Evolutionary conservation across 1,140 invertebrate species (phyloP).

Genomic region (Scaptomyza graminum): DNA sequence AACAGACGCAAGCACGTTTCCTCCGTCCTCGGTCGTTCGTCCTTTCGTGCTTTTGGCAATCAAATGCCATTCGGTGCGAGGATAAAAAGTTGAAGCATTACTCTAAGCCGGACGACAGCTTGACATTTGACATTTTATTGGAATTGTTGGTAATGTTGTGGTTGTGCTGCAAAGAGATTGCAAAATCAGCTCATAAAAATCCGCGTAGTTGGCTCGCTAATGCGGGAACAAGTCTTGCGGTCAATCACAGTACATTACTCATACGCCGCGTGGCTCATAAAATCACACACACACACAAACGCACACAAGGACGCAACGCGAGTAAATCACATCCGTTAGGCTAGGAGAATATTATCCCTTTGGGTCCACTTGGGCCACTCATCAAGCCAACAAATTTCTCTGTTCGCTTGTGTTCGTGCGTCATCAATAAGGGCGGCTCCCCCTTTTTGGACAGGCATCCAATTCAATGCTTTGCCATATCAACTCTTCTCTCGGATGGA

Average conservation of each 20-base stretch:
- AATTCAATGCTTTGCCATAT: constrained; percentile 33
- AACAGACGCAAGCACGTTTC: not conserved
- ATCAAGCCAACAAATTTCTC: constrained; percentile 55
- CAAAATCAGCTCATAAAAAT: not conserved
- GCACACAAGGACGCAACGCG: not conserved
- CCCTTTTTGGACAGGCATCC: constrained; percentile 10
- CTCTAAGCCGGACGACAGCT: not conserved
- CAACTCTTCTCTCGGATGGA: constrained; percentile 41
- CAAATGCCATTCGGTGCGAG: constrained; percentile 5
- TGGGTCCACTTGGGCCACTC: constrained; percentile 64
- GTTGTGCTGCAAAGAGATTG: constrained; percentile 6
- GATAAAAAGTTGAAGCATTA: not conserved
- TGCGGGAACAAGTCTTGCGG: constrained; percentile 62
- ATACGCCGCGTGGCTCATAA: constrained; percentile 51
- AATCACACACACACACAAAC: constrained; percentile 2
- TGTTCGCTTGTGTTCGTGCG: constrained; percentile 27
- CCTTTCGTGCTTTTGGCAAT: constrained; percentile 7
- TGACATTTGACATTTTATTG: not conserved
- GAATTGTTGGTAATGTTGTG: not conserved
- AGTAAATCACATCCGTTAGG: constrained; percentile 49
- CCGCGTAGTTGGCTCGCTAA: constrained; percentile 37
- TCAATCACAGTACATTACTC: constrained; percentile 68
- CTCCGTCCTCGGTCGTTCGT: not conserved
- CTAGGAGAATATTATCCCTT: constrained; percentile 64
- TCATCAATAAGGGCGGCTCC: constrained; percentile 63